Conservation (phyloP, 2,888 invertebrate species). For the Lithophane leautieri region DNA sequence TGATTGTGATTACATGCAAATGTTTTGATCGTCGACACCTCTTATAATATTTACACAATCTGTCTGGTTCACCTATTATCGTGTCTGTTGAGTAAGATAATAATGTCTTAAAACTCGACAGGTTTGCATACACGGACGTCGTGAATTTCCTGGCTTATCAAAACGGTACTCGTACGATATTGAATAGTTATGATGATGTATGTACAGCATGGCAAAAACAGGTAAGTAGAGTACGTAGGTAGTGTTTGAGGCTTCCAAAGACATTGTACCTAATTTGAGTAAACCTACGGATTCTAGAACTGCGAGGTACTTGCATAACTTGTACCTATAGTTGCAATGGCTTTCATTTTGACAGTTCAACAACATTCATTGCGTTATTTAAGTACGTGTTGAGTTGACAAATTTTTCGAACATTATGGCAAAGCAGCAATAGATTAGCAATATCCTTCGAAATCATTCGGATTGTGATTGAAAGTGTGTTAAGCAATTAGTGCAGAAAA, state of each 20-base stretch:
- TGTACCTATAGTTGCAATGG: no score
- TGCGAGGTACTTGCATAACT: no score
- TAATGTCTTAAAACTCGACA: conserved; percentile 34
- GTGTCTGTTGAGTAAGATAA: conserved; percentile 25
- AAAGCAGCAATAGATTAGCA: no score
- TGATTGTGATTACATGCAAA: conserved; percentile 41
- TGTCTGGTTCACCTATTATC: conserved; percentile 30
- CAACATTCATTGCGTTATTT: no score
- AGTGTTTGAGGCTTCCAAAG: not conserved
- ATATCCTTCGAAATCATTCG: no score
- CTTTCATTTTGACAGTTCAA: no score
- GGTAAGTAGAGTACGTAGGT: not conserved
- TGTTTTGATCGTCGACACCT: conserved; percentile 22
- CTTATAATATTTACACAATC: conserved; percentile 43
- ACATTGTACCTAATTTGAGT: not conserved
- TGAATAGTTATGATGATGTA: not conserved
- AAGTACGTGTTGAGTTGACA: no score
- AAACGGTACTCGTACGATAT: not conserved
- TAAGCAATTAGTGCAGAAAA: no score
- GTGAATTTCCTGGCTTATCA: conserved; percentile 29
- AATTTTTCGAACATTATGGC: no score
- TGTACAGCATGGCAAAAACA: not conserved
- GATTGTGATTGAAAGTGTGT: no score
- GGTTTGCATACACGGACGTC: conserved; percentile 10
- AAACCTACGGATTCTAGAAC: not conserved